Evolutionary conservation across 2,113 vertebrate genomes (phyloP).

Genomic region (Rhinoderma darwinii): DNA sequence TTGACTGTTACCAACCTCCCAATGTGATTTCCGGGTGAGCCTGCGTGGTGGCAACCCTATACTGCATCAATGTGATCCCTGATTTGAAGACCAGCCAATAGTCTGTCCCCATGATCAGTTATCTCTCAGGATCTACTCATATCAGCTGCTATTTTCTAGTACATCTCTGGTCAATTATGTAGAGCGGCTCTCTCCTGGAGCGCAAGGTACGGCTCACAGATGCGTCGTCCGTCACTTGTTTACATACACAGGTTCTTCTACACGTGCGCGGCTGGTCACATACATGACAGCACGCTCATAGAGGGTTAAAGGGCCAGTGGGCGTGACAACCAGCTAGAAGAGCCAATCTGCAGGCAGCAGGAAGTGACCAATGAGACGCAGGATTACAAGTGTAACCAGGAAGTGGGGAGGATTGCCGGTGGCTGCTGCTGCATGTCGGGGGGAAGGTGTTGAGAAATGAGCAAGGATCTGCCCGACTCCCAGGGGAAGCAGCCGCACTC

Average conservation of each 20-base stretch:
- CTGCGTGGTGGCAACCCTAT: too few relatives aligned
- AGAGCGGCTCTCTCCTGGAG: too few relatives aligned
- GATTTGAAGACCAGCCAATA: too few relatives aligned
- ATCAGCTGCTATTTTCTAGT: too few relatives aligned
- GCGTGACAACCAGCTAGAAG: not conserved
- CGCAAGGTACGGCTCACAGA: too few relatives aligned
- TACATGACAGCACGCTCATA: not conserved
- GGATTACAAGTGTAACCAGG: constrained; percentile 47
- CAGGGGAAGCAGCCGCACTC: not conserved
- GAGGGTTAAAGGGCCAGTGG: not conserved
- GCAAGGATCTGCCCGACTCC: constrained; percentile 21
- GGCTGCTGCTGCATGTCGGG: constrained; percentile 45
- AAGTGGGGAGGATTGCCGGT: constrained; percentile 46
- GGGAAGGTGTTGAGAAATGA: constrained; percentile 24
- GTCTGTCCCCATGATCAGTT: too few relatives aligned
- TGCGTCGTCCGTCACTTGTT: too few relatives aligned
- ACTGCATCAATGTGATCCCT: too few relatives aligned
- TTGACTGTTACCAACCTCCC: too few relatives aligned
- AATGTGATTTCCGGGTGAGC: too few relatives aligned
- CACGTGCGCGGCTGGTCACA: not conserved
- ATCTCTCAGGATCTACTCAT: too few relatives aligned
- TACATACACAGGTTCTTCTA: not conserved
- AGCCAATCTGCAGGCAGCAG: constrained; percentile 11
- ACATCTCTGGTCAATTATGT: too few relatives aligned
- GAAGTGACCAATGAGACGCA: constrained; percentile 18